Evolutionary conservation across 92 coral and sea anemone species (phyloP).

Genomic region (Metridium senile): DNA sequence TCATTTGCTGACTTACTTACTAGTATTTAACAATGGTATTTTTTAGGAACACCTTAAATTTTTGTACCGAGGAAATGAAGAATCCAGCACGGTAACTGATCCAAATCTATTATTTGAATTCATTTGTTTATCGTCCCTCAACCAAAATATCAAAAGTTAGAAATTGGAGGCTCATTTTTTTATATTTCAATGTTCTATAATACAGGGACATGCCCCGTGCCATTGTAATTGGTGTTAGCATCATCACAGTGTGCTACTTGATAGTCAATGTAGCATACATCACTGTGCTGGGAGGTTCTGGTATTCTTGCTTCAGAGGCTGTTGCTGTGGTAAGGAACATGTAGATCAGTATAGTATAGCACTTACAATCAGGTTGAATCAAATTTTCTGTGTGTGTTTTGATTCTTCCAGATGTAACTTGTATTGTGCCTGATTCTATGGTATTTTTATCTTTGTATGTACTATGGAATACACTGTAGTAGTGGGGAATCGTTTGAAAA

Average conservation of each 20-base stretch:
- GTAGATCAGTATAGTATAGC: background rate
- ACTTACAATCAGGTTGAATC: too few species aligned
- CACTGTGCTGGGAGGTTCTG: slow-evolving; percentile 46
- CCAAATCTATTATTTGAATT: background rate
- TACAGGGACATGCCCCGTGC: slow-evolving; percentile 59
- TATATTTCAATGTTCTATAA: background rate
- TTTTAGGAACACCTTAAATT: slow-evolving; percentile 50
- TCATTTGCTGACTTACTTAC: too few species aligned
- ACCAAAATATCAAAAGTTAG: too few species aligned
- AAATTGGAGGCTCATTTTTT: background rate
- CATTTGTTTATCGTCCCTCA: too few species aligned
- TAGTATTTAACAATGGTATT: too few species aligned
- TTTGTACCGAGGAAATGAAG: slow-evolving; percentile 58
- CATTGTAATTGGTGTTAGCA: slow-evolving; percentile 37
- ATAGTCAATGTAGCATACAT: slow-evolving; percentile 55
- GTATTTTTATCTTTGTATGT: too few species aligned
- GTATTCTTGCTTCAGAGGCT: slow-evolving; percentile 52
- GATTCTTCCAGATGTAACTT: too few species aligned
- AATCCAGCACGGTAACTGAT: slow-evolving; percentile 43
- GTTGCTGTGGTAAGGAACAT: slow-evolving; percentile 46
- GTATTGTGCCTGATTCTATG: too few species aligned
- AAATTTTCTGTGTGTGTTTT: too few species aligned
- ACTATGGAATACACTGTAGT: too few species aligned
- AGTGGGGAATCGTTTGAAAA: too few species aligned
- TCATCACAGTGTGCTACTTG: slow-evolving; percentile 41